A percentile compares a stretch with the other conserved stretches of the same genome.
phyloP scores from a whole-genome alignment of 2,113 vertebrate genomes.

The Syngnathus typhle region DNA sequence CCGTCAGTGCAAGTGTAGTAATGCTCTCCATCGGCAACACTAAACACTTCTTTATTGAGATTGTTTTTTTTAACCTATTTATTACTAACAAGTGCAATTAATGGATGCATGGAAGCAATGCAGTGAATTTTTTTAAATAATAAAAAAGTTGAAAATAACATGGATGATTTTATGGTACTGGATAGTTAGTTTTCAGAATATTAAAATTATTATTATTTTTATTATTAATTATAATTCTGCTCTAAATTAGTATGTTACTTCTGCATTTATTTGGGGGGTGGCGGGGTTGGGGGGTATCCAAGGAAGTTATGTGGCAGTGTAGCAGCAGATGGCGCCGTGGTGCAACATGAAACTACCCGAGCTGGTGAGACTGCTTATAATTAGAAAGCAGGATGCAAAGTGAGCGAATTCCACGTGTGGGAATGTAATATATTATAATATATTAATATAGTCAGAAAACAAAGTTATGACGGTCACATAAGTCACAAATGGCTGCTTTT shows the following conservation, averaged over 20 bases:
- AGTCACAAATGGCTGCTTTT: conserved; percentile 3
- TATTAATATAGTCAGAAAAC: no score
- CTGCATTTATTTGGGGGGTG: conserved; percentile 20
- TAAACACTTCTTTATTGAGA: neutral
- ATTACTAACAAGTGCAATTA: neutral
- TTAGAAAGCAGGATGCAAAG: conserved; percentile 59
- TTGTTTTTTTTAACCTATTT: neutral
- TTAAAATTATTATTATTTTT: neutral
- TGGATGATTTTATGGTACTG: neutral
- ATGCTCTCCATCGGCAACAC: neutral
- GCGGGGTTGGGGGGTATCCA: no score
- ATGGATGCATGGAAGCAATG: neutral
- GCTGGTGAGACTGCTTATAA: conserved; percentile 36
- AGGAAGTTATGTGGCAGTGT: neutral
- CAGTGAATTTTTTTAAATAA: neutral
- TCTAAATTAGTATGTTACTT: conserved; percentile 49
- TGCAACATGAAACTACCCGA: conserved; percentile 17
- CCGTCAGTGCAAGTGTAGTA: conserved; percentile 26
- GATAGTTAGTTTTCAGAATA: no score
- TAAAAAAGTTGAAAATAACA: neutral
- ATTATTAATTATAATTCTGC: no score
- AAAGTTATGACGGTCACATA: conserved; percentile 30
- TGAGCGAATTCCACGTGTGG: conserved; percentile 60
- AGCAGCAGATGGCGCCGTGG: conserved; percentile 58
- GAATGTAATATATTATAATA: no score